Evolutionary conservation across 2,888 invertebrate species (phyloP), one percentile per base, ranked within the genome.

Genomic region (Lasioglossum malachurum): DNA sequence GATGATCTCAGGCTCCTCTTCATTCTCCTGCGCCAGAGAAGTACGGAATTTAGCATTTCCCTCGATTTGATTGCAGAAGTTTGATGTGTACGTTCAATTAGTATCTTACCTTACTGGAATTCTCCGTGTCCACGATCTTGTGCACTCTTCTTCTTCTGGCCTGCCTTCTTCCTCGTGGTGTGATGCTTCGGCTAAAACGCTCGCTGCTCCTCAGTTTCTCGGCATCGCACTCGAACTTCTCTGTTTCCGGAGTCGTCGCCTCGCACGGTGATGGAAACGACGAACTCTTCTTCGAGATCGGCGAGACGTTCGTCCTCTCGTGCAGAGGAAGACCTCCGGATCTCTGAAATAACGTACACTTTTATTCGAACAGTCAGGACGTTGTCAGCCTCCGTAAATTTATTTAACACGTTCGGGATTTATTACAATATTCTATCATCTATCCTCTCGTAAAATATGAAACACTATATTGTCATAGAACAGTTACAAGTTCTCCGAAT

Each of bases 191-290:
- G 89, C 97, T 96, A 94, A 97, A 96, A 78, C 97, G 95, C 93
- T 97, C 97, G 91, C 96, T 96, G 89, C 96, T 96, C 88, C 97
- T 96, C 19, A 97, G 95, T 78, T 96, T 96, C 92, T 97, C 97
- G 81, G 97, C 96, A 92, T 97, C 97, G 91, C 96, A 96, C 82
- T 97, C 97, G 89, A 93, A 94, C 78, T 94, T 94, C 19, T 95
- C 95, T 4, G 93, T 92, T 12, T 93, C 93, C 19, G 94, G 86
- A 8, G 93, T 91, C 8, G 92, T 91, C 14, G 92, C 92, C 19
- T 95, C 95, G 84, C 92, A 94, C 0, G 94, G 91, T 1, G 94
- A 93, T 7, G 94, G 93, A 16, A 92, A 84, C 44, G 95, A 94
- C 19, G 94, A 93, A 10, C 92, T 88, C 83, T 94, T 95, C 7